Evolutionary conservation across 2,113 vertebrate genomes (phyloP).

Genomic region (Toxotes jaculatrix): DNA sequence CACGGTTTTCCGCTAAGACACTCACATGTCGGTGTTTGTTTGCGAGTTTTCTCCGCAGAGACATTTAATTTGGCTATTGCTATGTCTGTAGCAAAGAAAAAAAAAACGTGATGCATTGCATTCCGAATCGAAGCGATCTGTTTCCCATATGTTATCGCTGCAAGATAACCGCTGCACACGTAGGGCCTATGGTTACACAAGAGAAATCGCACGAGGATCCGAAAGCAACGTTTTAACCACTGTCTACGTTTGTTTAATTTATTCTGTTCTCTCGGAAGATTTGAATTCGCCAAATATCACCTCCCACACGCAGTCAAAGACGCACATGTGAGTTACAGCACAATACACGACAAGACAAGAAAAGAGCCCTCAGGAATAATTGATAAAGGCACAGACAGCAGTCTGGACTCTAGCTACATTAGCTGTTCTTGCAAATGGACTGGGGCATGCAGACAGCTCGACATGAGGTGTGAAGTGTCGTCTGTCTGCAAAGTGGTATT

Average conservation of each 20-base stretch:
- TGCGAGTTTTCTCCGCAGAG: not conserved
- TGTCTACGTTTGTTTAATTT: not conserved
- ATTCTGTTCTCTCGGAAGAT: not conserved
- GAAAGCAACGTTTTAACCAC: slow-evolving; percentile 44
- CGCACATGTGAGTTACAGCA: not conserved
- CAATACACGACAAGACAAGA: not conserved
- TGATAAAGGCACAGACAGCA: slow-evolving; percentile 17
- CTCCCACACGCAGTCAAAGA: not conserved
- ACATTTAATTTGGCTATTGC: not conserved
- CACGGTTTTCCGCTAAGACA: not conserved
- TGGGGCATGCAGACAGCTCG: slow-evolving; percentile 6
- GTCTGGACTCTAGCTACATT: not conserved
- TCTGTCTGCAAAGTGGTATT: not conserved
- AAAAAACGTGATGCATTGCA: not conserved
- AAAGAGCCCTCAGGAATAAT: not conserved
- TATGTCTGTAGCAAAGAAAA: not conserved
- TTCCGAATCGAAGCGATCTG: not conserved
- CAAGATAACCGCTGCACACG: not conserved
- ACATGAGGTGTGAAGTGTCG: slow-evolving; percentile 5
- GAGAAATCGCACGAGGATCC: slow-evolving; percentile 35
- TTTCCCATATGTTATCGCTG: not conserved
- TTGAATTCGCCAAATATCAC: not conserved
- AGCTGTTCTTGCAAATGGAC: slow-evolving; percentile 3
- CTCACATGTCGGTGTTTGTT: no score
- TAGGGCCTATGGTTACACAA: slow-evolving; percentile 17